Evolutionary conservation across 2,113 vertebrate species (phyloP).

Genomic region (Miniopterus natalensis): DNA sequence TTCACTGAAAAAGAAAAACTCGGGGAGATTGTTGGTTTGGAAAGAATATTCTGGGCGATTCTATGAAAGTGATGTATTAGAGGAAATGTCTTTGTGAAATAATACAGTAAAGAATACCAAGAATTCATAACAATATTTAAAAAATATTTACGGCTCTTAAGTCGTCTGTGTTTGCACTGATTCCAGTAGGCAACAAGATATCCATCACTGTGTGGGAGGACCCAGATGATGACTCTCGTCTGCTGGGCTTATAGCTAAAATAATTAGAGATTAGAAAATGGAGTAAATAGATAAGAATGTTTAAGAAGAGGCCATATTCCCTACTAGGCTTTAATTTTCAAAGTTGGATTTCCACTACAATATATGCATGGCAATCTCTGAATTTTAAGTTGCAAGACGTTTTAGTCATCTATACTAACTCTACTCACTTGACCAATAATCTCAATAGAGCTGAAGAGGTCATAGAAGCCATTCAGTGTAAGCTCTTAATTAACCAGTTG

Average conservation of each 20-base stretch:
- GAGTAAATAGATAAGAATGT: neutral
- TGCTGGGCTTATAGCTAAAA: slow-evolving; percentile 90
- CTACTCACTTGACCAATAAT: neutral
- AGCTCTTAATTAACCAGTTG: neutral
- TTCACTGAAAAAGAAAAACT: slow-evolving; percentile 16
- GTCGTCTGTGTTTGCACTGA: slow-evolving; percentile 90
- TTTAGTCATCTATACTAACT: neutral
- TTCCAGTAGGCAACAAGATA: slow-evolving; percentile 93
- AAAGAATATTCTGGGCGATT: slow-evolving; percentile 46
- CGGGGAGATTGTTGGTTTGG: neutral
- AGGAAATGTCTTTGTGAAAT: slow-evolving; percentile 19
- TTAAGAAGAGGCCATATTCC: neutral
- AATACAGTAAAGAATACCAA: slow-evolving; percentile 31
- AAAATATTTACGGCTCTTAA: slow-evolving; percentile 88
- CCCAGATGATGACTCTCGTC: slow-evolving; percentile 83
- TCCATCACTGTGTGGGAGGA: slow-evolving; percentile 94
- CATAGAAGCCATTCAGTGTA: neutral
- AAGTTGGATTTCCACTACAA: neutral
- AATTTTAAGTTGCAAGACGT: neutral
- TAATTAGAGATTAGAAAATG: neutral
- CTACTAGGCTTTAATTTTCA: neutral
- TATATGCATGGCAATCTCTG: neutral
- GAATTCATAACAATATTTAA: neutral
- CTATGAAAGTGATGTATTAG: neutral
- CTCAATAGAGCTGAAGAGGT: neutral